Evolutionary conservation across 2,888 invertebrate genomes (phyloP), one percentile per base, ranked within the genome.

Genomic region (Nowickia ferox): DNA sequence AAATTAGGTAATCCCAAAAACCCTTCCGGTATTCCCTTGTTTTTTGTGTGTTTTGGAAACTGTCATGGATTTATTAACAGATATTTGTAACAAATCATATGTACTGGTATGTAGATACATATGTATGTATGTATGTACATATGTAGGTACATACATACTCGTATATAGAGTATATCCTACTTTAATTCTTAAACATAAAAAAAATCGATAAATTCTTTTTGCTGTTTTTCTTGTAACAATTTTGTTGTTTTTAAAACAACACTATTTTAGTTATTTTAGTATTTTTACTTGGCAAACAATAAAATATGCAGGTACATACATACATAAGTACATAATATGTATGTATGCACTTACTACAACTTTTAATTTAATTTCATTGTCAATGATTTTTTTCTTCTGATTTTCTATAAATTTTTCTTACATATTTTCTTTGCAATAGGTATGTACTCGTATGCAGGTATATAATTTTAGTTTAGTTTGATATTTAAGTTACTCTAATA

Each of bases 131-230:
- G 30, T 30, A 30, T 30, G 30, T 30, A n/a, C n/a, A n/a, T n/a
- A 30, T 30, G 5, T 30, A 6, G 30, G 13, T 44, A n/a, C n/a
- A n/a, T n/a, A n/a, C n/a, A n/a, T n/a, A n/a, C n/a, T n/a, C n/a
- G n/a, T n/a, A 74, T 65, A 13, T 46, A 51, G 48, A 78, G n/a
- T 61, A 78, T 42, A 69, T 44, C 46, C n/a, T 69, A 53, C 30
- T 78, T 71, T 15, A 78, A 44, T 75, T 63, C 40, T 51, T 40
- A 40, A 63, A 63, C 40, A 75, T 40, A 55, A n/a, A 75, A 69
- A 69, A 59, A 81, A 81, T 81, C 80, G 38, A 81, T 81, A 81
- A 59, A 66, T 74, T 66, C 48, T 81, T 51, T 11, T 51, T 72
- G 15, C 15, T 66, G 5, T 44, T 38, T 42, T 55, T 57, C 40